Percentiles rank a stretch among this genome's conserved stretches.
phyloP scores from a whole-genome alignment of 2,797 vertebrate genomes.

The Heteromormyrus szaboi region DNA sequence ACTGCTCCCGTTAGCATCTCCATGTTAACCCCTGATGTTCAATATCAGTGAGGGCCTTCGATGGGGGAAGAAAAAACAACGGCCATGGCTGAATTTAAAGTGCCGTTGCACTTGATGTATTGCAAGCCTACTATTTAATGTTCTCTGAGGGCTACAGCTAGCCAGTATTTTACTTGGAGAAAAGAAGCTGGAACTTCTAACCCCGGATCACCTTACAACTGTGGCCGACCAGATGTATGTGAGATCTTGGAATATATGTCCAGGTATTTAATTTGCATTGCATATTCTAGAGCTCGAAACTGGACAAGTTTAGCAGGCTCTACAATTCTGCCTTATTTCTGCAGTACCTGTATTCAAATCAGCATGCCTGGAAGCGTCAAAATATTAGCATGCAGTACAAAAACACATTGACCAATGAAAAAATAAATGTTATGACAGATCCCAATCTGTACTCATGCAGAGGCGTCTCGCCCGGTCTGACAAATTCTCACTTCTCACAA shows the following conservation, averaged over 20 bases:
- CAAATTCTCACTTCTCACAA: slow-evolving; percentile 8
- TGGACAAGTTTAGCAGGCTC: neutral
- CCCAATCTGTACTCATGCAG: neutral
- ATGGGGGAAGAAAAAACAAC: neutral
- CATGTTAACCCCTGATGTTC: neutral
- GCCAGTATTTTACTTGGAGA: slow-evolving; percentile 4
- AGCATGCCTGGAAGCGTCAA: neutral
- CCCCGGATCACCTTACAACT: neutral
- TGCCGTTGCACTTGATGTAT: neutral
- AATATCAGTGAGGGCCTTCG: neutral
- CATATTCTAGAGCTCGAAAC: neutral
- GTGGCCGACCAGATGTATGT: neutral
- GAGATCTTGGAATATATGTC: neutral
- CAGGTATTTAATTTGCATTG: neutral
- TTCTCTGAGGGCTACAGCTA: neutral
- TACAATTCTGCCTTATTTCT: neutral
- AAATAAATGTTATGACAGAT: slow-evolving; percentile 15
- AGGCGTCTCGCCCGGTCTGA: slow-evolving; percentile 3
- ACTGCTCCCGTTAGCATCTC: neutral
- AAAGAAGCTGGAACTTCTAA: neutral
- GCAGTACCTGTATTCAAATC: neutral
- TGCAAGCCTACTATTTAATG: neutral
- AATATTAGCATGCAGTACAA: neutral
- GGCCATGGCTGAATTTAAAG: neutral
- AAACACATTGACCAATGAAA: slow-evolving; percentile 8